phyloP scores from a whole-genome alignment of 2,113 vertebrate species.

The Gorsachius goisagi region DNA sequence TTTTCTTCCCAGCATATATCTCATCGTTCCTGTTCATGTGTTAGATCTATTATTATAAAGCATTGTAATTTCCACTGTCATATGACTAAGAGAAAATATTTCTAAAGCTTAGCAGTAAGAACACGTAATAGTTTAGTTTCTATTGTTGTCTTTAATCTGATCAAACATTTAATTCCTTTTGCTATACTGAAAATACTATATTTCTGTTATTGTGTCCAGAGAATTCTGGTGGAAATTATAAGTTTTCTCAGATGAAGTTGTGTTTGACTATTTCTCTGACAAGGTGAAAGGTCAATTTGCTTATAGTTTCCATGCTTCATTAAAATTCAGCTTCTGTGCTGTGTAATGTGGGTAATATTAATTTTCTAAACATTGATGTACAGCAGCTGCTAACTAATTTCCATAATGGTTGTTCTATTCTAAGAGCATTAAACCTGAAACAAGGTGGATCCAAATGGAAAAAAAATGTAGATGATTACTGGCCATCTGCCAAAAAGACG shows the following conservation, averaged over 20 bases:
- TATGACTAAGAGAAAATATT: conserved; percentile 64
- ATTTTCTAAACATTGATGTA: conserved; percentile 81
- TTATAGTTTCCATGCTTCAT: conserved; percentile 76
- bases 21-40: not conserved
- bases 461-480: conserved; percentile 67
- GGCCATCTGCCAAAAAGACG: conserved; percentile 69
- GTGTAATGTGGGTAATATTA: conserved; percentile 77
- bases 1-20: not conserved
- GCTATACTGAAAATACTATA: conserved; percentile 46
- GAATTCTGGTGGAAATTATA: conserved; percentile 66
- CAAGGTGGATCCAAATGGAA: conserved; percentile 68
- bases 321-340: conserved; percentile 76
- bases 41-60: not conserved
- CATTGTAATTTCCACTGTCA: conserved; percentile 51
- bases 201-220: conserved; percentile 56
- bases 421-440: conserved; percentile 76
- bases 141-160: conserved; percentile 59
- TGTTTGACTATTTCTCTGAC: conserved; percentile 72
- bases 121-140: conserved; percentile 58
- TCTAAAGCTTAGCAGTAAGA: conserved; percentile 68
- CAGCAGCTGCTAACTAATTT: conserved; percentile 80
- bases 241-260: conserved; percentile 69
- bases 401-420: conserved; percentile 74
- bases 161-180: conserved; percentile 60
- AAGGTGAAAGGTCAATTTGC: conserved; percentile 77